phyloP scores from a whole-genome alignment of 2,888 invertebrate species.

The Eumacrocentrus americanus region DNA sequence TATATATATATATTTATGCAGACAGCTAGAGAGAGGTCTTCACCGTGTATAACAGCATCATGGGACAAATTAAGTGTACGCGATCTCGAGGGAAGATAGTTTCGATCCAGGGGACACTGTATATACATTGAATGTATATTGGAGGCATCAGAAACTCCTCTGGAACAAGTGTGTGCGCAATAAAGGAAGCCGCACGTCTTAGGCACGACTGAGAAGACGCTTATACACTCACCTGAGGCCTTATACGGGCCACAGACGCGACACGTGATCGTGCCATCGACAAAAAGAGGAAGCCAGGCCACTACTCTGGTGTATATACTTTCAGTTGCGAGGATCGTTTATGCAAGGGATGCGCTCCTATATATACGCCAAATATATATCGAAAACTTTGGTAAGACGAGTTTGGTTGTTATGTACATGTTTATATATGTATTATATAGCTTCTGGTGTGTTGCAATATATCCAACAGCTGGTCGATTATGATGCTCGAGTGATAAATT shows the following conservation, averaged over 20 bases:
- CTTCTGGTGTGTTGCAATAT: not conserved
- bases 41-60: slow-evolving; percentile 26
- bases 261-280: slow-evolving; percentile 16
- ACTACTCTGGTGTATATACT: not conserved
- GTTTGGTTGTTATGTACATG: not conserved
- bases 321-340: not conserved
- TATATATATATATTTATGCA: too few species aligned
- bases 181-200: slow-evolving; percentile 14
- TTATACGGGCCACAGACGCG: slow-evolving; percentile 27
- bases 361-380: not conserved
- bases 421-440: not conserved
- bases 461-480: not conserved
- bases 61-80: slow-evolving; percentile 43
- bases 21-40: too few species aligned
- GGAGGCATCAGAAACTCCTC: slow-evolving; percentile 26
- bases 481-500: not conserved
- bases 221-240: slow-evolving; percentile 12
- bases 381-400: not conserved
- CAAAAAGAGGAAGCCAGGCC: slow-evolving; percentile 5
- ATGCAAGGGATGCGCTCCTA: too few species aligned
- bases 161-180: slow-evolving; percentile 30
- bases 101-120: not conserved
- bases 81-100: slow-evolving; percentile 36
- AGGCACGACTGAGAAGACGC: not conserved
- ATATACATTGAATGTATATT: slow-evolving; percentile 10